Evolutionary conservation across 2,888 invertebrate species (phyloP), one percentile per base, ranked within the genome.

Genomic region (Ctenicera cuprea): DNA sequence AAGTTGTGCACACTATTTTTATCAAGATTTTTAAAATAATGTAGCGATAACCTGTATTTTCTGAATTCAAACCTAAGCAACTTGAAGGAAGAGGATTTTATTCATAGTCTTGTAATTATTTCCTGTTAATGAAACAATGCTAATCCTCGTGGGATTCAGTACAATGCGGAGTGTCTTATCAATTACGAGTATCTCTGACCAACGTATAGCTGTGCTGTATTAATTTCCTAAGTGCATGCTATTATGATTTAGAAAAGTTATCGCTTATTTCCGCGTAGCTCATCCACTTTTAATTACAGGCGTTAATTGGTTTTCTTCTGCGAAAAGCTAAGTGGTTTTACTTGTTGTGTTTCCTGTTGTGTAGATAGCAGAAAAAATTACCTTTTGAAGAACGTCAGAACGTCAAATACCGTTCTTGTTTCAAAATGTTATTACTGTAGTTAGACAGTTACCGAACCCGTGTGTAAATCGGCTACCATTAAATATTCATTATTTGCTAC

Each of bases 141-240:
- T 54, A 30, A 54, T 16, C 54, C 30, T 16, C 14, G 14, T 30
- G 54, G 30, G 14, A 54, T 8, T 54, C 5, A 9, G 33, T 3
- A 33, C n/a, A 33, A n/a, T 54, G 26, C 54, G 5, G 26, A 54
- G 54, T 33, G 12, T 54, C 30, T 54, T 54, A 54, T 26, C 54
- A 33, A 30, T 54, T 33, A 22, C 54, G 2, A 9, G 33, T 26
- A 5, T 16, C 30, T 11, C 54, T n/a, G 26, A 26, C 54, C 26
- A 54, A 8, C n/a, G 54, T 30, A 43, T 0, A 54, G 30, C 26
- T 5, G 33, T 30, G 14, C 54, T 5, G 33, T 12, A 50, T 50
- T 50, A 50, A 50, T 50, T 50, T 50, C 18, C 50, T 50, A 50
- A 50, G 22, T 54, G 54, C 54, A 54, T 54, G 22, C 54, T 33